phyloP scores from a whole-genome alignment of 2,797 vertebrate species.

The Menidia menidia region DNA sequence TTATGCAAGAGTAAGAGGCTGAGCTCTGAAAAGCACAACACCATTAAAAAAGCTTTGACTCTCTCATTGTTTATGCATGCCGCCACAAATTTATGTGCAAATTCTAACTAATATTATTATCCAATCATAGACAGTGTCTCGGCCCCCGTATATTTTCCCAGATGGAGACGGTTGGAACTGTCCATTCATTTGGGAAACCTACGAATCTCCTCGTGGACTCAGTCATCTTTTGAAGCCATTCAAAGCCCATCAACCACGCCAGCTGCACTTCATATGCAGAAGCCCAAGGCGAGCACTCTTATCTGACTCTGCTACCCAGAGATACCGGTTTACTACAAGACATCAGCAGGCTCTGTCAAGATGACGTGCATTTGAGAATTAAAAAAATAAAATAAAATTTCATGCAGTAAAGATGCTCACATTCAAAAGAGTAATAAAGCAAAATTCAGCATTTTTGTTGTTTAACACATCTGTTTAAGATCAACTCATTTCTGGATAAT shows the following conservation, averaged over 20 bases:
- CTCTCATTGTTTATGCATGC: background rate
- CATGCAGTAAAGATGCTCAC: conserved; percentile 39
- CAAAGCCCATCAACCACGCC: conserved; percentile 67
- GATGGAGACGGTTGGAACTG: conserved; percentile 37
- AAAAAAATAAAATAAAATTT: conserved; percentile 34
- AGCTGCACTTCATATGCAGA: conserved; percentile 53
- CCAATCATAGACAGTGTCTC: conserved; percentile 16
- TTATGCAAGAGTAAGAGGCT: background rate
- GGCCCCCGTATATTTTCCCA: conserved; percentile 18
- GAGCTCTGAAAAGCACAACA: conserved; percentile 13
- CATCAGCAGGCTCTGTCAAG: conserved; percentile 39
- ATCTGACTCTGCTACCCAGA: conserved; percentile 53
- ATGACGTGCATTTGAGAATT: conserved; percentile 54
- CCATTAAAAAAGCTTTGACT: conserved; percentile 12
- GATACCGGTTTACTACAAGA: conserved; percentile 57
- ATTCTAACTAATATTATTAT: conserved; percentile 1
- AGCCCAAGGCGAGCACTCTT: conserved; percentile 50
- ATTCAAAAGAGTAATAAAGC: conserved; percentile 30
- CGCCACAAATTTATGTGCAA: background rate
- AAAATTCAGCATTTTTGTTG: conserved; percentile 34
- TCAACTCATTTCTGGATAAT: conserved; percentile 34
- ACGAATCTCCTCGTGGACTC: conserved; percentile 41
- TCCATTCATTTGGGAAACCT: conserved; percentile 36
- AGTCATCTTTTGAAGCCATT: conserved; percentile 49
- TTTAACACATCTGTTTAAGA: conserved; percentile 46